Evolutionary conservation across 1,140 invertebrate species (phyloP).

Genomic region (Pectinophora gossypiella): DNA sequence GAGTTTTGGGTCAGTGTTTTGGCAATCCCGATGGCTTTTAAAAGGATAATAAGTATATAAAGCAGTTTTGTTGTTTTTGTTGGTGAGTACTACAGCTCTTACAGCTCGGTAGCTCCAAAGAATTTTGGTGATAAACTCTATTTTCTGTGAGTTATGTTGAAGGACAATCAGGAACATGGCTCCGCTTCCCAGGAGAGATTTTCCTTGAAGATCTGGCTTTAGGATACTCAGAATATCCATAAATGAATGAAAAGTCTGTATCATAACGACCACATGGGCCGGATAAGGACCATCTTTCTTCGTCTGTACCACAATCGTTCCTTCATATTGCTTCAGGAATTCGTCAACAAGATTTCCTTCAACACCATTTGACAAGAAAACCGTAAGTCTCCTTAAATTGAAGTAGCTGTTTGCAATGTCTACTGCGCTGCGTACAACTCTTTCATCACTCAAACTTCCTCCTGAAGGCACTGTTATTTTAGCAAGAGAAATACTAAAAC

Average conservation of each 20-base stretch:
- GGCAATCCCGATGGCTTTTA: slow-evolving; percentile 35
- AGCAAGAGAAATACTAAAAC: background rate
- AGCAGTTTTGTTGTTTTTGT: slow-evolving; percentile 27
- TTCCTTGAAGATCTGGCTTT: slow-evolving; percentile 49
- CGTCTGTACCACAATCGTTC: slow-evolving; percentile 32
- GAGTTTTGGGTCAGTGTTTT: slow-evolving; percentile 33
- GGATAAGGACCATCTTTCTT: slow-evolving; percentile 25
- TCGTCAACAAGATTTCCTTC: background rate
- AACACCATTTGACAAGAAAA: slow-evolving; percentile 3
- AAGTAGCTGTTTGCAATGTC: background rate
- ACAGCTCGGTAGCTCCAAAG: slow-evolving; percentile 44
- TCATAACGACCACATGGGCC: slow-evolving; percentile 39
- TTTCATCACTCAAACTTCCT: background rate
- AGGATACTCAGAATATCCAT: slow-evolving; percentile 30
- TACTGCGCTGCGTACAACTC: background rate
- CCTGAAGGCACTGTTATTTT: background rate
- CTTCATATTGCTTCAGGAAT: slow-evolving; percentile 6
- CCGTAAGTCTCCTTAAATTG: background rate
- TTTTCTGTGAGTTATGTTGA: slow-evolving; percentile 27
- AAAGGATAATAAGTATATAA: slow-evolving; percentile 49
- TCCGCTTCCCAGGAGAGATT: slow-evolving; percentile 34
- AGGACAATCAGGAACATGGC: slow-evolving; percentile 43
- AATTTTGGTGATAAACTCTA: slow-evolving; percentile 34
- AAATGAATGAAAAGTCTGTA: slow-evolving; percentile 41
- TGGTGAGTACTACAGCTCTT: slow-evolving; percentile 35